These are phyloP conservation scores for Otus sunia DNA, from an alignment of 2,113 vertebrate genomes.

Conservation along the genomic window DNA sequence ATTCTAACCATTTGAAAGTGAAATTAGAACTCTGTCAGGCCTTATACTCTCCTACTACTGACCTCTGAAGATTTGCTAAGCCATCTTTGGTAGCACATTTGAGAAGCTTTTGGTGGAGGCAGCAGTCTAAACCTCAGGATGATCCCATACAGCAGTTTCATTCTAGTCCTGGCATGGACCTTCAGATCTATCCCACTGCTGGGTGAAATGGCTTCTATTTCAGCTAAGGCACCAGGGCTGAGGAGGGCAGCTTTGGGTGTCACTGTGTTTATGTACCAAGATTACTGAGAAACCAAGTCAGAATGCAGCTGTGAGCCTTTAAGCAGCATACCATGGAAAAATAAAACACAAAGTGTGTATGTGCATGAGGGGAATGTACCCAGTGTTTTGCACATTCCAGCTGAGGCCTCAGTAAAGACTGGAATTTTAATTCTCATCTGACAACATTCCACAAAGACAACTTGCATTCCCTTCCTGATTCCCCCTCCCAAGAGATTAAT, in stretches of 20 bases:
- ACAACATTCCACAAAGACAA: constrained; percentile 34
- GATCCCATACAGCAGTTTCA: not conserved
- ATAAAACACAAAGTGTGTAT: not conserved
- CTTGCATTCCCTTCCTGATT: not conserved
- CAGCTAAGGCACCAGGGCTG: not conserved
- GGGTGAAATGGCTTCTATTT: not conserved
- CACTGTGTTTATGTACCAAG: not conserved
- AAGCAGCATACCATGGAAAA: not conserved
- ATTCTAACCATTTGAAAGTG: not conserved
- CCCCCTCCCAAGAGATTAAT: not conserved
- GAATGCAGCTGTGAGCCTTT: not conserved
- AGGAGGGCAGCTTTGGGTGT: not conserved
- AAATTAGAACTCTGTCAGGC: not conserved
- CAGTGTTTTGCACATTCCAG: constrained; percentile 27
- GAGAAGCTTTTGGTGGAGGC: not conserved
- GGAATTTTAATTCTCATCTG: constrained; percentile 43
- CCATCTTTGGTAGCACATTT: not conserved
- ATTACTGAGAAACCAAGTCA: not conserved
- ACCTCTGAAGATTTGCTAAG: not conserved
- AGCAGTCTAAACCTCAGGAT: not conserved
- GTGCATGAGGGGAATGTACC: not conserved
- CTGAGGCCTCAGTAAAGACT: constrained; percentile 20
- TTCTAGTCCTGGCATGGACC: not conserved
- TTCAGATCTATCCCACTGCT: not conserved
- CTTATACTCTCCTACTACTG: not conserved